These are phyloP conservation scores for Muscicapa striata DNA, from an alignment of 2,797 vertebrate species.

Conservation along the genomic window DNA sequence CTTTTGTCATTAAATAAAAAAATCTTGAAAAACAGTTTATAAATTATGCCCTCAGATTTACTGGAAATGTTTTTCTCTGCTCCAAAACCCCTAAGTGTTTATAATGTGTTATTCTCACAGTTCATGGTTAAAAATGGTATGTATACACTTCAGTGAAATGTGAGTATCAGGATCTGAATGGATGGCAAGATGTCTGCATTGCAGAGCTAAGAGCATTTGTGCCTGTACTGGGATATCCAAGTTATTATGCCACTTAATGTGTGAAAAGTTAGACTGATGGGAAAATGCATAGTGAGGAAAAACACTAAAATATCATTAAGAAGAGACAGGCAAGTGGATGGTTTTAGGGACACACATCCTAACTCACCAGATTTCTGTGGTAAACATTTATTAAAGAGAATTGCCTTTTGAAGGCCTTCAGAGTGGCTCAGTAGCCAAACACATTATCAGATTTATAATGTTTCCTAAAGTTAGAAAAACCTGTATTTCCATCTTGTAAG, in stretches of 20 bases:
- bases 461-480: neutral
- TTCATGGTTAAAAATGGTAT: neutral
- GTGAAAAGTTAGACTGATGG: neutral
- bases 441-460: neutral
- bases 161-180: neutral
- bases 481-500: neutral
- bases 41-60: neutral
- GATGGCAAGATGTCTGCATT: neutral
- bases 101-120: neutral
- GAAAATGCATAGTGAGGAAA: neutral
- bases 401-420: neutral
- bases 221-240: neutral
- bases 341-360: neutral
- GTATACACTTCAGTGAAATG: neutral
- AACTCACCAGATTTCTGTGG: neutral
- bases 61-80: neutral
- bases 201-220: neutral
- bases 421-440: neutral
- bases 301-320: neutral
- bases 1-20: neutral
- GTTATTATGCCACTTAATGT: neutral
- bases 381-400: neutral
- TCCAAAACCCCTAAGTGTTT: neutral
- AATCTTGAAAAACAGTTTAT: neutral
- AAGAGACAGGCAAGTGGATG: neutral